Evolutionary conservation across 2,113 vertebrate species (phyloP), one percentile per base, ranked within the genome.

Genomic region (Chaetodon trifascialis): DNA sequence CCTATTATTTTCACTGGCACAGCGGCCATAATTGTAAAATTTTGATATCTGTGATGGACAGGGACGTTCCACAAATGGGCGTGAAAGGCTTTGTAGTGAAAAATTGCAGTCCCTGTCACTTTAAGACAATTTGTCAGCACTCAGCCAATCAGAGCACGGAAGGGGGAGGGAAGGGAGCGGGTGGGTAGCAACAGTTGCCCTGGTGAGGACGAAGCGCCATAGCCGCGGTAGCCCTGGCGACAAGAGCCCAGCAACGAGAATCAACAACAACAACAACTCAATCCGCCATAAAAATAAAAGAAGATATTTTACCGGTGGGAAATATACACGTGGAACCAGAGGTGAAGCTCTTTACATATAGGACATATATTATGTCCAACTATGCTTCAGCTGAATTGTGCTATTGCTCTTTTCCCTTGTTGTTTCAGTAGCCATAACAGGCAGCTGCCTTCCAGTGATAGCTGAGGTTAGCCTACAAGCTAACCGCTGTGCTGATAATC

Each of bases 181-280:
- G 96, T 96, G 96, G 97, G 96, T 98, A 98, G 97, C 97, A 98
- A 98, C 97, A 97, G 97, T 98, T 98, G 97, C 97, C 97, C 96
- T 96, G 97, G 97, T 97, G 97, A 97, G 96, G 96, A 97, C 96
- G 97, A 97, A 96, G 97, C 97, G 97, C 97, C 97, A 98, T 98
- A 98, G 96, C 96, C 97, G 97, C 97, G 96, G 97, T 98, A 98
- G 97, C 97, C 97, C 96, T 98, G 97, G 97, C 97, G 97, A 98
- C 97, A 96, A 97, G 97, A 97, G 95, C 97, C 97, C 96, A 96
- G 97, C 97, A 98, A 98, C 97, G 95, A 96, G 96, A 96, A 96
- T 97, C 96, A 97, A 97, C 97, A 97, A 97, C 96, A 96, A 96
- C 90, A 94, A 96, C 92, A 91, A 91, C 93, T 78, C 91, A 95